Conservation (phyloP, 2,113 vertebrate genomes). For the Daphoenositta chrysoptera region DNA sequence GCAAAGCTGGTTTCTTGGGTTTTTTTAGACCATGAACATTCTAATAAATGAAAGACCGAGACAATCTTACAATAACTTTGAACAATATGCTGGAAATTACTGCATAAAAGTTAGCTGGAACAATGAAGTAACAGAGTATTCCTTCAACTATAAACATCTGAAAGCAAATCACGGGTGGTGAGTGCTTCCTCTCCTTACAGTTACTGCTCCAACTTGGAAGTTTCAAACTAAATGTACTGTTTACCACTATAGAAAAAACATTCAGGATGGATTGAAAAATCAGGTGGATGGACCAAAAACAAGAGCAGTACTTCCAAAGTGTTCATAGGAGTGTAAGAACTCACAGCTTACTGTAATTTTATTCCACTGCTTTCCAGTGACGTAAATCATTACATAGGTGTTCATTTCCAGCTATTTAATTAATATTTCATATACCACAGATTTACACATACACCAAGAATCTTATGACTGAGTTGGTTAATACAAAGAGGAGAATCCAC, state of each 20-base stretch:
- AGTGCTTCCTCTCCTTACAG: not conserved
- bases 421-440: not conserved
- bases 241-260: not conserved
- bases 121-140: not conserved
- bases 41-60: not conserved
- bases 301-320: not conserved
- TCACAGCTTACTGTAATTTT: not conserved
- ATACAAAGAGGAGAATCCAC: not conserved
- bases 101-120: not conserved
- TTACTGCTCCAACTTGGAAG: not conserved
- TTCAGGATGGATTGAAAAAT: not conserved
- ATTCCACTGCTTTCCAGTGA: not conserved
- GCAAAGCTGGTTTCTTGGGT: fast-evolving
- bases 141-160: not conserved
- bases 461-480: not conserved
- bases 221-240: not conserved
- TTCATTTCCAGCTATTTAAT: not conserved
- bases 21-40: not conserved
- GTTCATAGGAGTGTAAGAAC: not conserved
- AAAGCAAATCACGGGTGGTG: not conserved
- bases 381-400: not conserved
- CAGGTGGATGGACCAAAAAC: not conserved
- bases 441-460: not conserved
- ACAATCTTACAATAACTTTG: not conserved
- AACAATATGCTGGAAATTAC: not conserved